A percentile compares a stretch with the other conserved stretches of the same genome.
Evolutionary conservation across 2,888 invertebrate species (phyloP).

Genomic region (Aleiodes alternator): DNA sequence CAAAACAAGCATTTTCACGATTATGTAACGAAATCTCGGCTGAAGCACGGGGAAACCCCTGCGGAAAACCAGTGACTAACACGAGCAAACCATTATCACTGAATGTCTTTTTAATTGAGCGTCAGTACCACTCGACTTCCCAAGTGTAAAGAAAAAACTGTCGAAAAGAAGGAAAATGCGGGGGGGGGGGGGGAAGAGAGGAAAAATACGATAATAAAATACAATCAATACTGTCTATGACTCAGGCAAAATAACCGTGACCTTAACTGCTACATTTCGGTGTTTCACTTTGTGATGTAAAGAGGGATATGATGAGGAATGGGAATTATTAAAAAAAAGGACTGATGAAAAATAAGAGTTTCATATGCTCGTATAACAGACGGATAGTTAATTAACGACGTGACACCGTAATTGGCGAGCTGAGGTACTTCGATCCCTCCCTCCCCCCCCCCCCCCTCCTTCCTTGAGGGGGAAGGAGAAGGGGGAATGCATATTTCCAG

Average conservation of each 20-base stretch:
- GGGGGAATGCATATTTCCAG: slow-evolving; percentile 5
- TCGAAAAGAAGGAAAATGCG: slow-evolving; percentile 43
- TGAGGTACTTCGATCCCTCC: slow-evolving; percentile 62
- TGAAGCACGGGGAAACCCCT: slow-evolving; percentile 43
- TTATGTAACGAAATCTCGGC: slow-evolving; percentile 6
- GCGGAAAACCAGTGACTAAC: slow-evolving; percentile 48
- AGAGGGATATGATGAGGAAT: background rate
- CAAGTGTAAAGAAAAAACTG: slow-evolving; percentile 47
- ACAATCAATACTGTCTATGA: slow-evolving; percentile 21
- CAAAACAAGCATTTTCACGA: background rate
- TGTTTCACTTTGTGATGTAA: slow-evolving; percentile 10
- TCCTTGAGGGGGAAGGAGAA: background rate
- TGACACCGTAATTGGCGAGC: slow-evolving; percentile 65
- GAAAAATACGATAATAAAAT: background rate
- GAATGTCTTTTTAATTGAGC: slow-evolving; percentile 46
- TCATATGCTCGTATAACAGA: slow-evolving; percentile 48
- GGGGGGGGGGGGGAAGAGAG: background rate
- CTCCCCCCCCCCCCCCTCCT: slow-evolving; percentile 44
- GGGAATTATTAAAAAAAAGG: background rate
- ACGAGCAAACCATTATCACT: slow-evolving; percentile 44
- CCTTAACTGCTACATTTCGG: slow-evolving; percentile 24
- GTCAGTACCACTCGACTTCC: slow-evolving; percentile 45
- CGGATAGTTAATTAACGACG: slow-evolving; percentile 67
- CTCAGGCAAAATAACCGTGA: slow-evolving; percentile 8
- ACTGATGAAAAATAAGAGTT: slow-evolving; percentile 41